Evolutionary conservation across 1,140 invertebrate species (phyloP).

Genomic region (Orius insidiosus): DNA sequence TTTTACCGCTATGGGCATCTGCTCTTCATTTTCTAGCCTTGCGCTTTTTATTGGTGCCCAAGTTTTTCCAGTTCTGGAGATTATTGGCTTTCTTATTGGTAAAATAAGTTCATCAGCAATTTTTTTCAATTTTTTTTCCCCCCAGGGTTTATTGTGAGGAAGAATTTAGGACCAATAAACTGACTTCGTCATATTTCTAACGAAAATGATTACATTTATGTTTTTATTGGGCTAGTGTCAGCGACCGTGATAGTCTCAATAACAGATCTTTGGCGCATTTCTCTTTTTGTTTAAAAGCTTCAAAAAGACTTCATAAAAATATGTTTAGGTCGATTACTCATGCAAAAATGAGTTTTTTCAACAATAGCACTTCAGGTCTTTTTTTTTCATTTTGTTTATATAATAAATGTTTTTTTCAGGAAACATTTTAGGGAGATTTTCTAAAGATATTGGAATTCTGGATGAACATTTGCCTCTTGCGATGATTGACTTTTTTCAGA

Average conservation of each 20-base stretch:
- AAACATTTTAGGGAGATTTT: constrained; percentile 53
- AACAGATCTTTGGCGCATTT: constrained; percentile 53
- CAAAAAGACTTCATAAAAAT: constrained; percentile 55
- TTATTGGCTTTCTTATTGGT: constrained; percentile 63
- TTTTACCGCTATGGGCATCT: neutral
- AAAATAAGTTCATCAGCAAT: too few species aligned
- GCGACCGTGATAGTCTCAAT: constrained; percentile 37
- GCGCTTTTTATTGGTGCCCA: constrained; percentile 47
- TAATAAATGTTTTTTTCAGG: constrained; percentile 29
- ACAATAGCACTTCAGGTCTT: constrained; percentile 56
- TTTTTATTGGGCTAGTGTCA: neutral
- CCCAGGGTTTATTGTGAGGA: too few species aligned
- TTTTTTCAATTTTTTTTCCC: too few species aligned
- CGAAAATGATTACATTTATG: neutral
- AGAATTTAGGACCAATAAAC: too few species aligned
- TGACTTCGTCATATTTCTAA: too few species aligned
- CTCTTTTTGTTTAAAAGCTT: constrained; percentile 56
- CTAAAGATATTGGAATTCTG: constrained; percentile 59
- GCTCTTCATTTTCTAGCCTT: constrained; percentile 23
- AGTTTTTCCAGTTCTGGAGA: constrained; percentile 45
- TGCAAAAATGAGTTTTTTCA: constrained; percentile 74
- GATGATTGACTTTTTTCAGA: constrained; percentile 50
- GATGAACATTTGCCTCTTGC: constrained; percentile 69
- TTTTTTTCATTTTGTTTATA: too few species aligned
- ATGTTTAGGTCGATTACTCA: constrained; percentile 67